phyloP scores from a whole-genome alignment of 1,140 invertebrate species.

The Drosophila pachea region DNA sequence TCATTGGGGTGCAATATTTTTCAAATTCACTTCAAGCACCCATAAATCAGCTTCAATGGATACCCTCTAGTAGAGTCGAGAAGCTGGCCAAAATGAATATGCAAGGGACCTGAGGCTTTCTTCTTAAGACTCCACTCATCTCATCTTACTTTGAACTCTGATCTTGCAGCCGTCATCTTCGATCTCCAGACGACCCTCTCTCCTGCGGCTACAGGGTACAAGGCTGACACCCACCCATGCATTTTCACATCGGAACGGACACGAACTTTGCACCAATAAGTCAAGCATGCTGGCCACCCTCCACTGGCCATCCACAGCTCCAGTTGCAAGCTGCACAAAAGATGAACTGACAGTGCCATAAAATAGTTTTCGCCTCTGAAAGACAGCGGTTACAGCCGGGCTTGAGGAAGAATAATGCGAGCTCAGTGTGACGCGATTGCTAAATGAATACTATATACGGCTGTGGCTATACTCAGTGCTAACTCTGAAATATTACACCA shows the following conservation, averaged over 20 bases:
- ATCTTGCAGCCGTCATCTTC: too few species aligned
- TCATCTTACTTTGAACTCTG: too few species aligned
- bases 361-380: constrained; percentile 45
- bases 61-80: not conserved
- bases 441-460: constrained; percentile 6
- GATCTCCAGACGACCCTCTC: too few species aligned
- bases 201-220: not conserved
- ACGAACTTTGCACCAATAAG: constrained; percentile 56
- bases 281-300: constrained; percentile 34
- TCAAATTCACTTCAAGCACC: constrained; percentile 1
- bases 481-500: not conserved
- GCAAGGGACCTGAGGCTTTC: too few species aligned
- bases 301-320: constrained; percentile 7
- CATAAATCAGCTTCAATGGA: not conserved
- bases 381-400: constrained; percentile 3
- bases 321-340: constrained; percentile 26
- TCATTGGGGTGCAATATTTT: constrained; percentile 45
- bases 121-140: too few species aligned
- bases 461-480: too few species aligned
- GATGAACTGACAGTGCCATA: constrained; percentile 56
- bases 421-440: constrained; percentile 9
- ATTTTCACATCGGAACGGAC: constrained; percentile 3
- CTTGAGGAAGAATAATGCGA: constrained; percentile 16
- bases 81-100: not conserved
- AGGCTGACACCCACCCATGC: constrained; percentile 13